These are phyloP conservation scores for Ataeniobius toweri DNA, from an alignment of 2,797 vertebrate species.

Conservation along the genomic window DNA sequence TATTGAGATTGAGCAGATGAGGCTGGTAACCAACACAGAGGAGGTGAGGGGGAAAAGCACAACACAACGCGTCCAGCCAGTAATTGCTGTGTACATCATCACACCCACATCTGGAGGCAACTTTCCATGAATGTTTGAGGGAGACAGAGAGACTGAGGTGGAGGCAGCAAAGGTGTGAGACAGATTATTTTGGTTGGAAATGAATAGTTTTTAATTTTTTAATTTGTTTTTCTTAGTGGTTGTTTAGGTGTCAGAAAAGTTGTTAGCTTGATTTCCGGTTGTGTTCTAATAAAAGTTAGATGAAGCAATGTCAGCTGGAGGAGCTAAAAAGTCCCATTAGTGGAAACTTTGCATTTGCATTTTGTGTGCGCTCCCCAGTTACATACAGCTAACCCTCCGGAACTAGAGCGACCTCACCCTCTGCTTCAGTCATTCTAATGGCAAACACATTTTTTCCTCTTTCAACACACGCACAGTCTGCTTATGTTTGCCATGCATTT, in stretches of 20 bases:
- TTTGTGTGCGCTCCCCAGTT: background rate
- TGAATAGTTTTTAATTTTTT: background rate
- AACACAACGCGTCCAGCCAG: constrained; percentile 29
- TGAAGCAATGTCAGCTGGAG: constrained; percentile 7
- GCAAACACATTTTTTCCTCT: constrained; percentile 69
- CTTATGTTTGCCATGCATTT: constrained; percentile 61
- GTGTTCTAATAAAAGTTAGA: constrained; percentile 14
- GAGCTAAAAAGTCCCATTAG: constrained; percentile 2
- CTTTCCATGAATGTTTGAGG: constrained; percentile 25
- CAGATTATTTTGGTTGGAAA: constrained; percentile 7
- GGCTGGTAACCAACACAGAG: constrained; percentile 70
- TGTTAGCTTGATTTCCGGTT: constrained; percentile 23
- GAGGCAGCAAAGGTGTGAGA: constrained; percentile 38
- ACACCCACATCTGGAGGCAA: constrained; percentile 60
- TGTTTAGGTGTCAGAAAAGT: constrained; percentile 16
- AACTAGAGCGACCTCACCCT: constrained; percentile 60
- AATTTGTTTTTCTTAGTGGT: background rate
- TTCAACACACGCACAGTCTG: constrained; percentile 34
- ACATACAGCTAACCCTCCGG: constrained; percentile 43
- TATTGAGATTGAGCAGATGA: constrained; percentile 61
- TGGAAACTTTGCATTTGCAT: constrained; percentile 16
- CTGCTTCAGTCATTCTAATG: constrained; percentile 73
- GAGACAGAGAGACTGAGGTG: constrained; percentile 24
- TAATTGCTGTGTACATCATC: constrained; percentile 51
- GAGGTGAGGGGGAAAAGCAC: constrained; percentile 61